Evolutionary conservation across 2,797 vertebrate genomes (phyloP).

Genomic region (Melanotaenia nigrans): DNA sequence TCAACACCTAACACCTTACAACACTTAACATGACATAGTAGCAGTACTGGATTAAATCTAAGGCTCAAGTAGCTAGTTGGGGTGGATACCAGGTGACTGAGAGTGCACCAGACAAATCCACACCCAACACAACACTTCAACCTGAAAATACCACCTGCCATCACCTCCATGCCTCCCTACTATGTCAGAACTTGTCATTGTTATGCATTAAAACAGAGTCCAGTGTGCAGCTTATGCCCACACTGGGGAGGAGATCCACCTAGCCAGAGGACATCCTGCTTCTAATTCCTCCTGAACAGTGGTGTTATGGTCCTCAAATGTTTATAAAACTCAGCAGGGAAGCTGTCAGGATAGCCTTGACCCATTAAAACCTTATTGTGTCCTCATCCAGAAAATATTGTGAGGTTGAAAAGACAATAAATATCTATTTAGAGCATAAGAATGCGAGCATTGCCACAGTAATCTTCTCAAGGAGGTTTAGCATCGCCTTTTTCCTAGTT

Average conservation of each 20-base stretch:
- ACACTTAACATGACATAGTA: not conserved
- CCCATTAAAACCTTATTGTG: too few species aligned
- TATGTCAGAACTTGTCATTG: too few species aligned
- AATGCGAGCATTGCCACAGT: not conserved
- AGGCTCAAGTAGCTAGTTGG: not conserved
- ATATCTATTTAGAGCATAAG: not conserved
- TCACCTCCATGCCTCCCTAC: too few species aligned
- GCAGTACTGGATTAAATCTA: not conserved
- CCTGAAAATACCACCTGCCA: not conserved
- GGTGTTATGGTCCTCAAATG: not conserved
- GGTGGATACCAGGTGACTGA: not conserved
- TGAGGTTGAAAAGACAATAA: not conserved
- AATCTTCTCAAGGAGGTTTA: not conserved
- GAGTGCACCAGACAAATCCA: too few species aligned
- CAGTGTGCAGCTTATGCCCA: too few species aligned
- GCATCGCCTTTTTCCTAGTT: not conserved
- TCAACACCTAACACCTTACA: not conserved
- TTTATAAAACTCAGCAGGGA: not conserved
- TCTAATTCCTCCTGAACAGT: not conserved
- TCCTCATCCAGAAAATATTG: not conserved
- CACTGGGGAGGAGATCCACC: not conserved
- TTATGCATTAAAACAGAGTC: too few species aligned
- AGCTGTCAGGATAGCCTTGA: not conserved
- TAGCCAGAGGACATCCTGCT: not conserved
- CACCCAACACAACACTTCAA: not conserved